A percentile compares a stretch with the other conserved stretches of the same genome.
Evolutionary conservation across 2,888 invertebrate species (phyloP).

Genomic region (Cremastinae sp.): DNA sequence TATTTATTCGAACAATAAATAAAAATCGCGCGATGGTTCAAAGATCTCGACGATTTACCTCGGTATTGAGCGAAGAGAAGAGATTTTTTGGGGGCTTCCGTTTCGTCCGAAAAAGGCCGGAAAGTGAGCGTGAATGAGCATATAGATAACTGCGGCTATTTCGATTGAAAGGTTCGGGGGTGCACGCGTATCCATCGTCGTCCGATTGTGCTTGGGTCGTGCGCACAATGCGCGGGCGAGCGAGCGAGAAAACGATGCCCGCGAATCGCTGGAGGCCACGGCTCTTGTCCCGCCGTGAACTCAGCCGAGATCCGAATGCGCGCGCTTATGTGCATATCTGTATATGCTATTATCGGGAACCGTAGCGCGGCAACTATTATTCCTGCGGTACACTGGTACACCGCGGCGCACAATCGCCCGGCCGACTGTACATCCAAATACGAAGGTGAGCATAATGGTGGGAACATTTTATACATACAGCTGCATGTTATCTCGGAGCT

Average conservation of each 20-base stretch:
- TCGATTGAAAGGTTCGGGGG: conserved; percentile 22
- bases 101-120: too few relatives aligned
- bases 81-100: too few relatives aligned
- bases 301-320: not conserved
- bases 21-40: too few relatives aligned
- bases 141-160: conserved; percentile 14
- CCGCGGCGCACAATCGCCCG: conserved; percentile 14
- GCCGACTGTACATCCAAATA: conserved; percentile 37
- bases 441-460: conserved; percentile 45
- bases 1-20: too few relatives aligned
- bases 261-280: not conserved
- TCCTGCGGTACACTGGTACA: conserved; percentile 39
- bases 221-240: not conserved
- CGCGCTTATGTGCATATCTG: not conserved
- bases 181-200: not conserved
- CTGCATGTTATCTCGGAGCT: conserved; percentile 35
- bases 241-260: not conserved
- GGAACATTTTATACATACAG: conserved; percentile 26
- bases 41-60: too few relatives aligned
- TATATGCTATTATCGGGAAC: conserved; percentile 18
- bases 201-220: not conserved
- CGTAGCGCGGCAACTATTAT: conserved; percentile 41
- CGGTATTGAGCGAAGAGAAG: too few relatives aligned
- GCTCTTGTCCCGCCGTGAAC: conserved; percentile 10
- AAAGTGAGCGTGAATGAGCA: not conserved